Evolutionary conservation across 2,113 vertebrate genomes (phyloP).

Genomic region (Syrrhaptes paradoxus): DNA sequence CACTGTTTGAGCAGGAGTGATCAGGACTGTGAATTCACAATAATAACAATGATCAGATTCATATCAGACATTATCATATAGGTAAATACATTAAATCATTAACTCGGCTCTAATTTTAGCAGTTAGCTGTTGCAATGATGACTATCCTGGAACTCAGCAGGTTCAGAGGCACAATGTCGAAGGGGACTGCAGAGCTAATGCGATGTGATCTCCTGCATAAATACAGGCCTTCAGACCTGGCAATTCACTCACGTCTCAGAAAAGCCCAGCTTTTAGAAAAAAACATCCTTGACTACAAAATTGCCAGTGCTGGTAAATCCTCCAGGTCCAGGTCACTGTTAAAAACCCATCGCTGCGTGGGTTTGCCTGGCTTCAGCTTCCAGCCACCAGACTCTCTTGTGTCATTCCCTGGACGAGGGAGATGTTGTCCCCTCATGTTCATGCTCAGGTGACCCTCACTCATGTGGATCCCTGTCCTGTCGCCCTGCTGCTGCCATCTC

Average conservation of each 20-base stretch:
- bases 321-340: not conserved
- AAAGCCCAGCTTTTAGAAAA: not conserved
- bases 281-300: not conserved
- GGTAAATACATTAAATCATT: constrained; percentile 3
- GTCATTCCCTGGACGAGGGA: not conserved
- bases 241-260: not conserved
- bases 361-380: not conserved
- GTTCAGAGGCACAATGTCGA: constrained; percentile 26
- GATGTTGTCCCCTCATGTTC: not conserved
- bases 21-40: not conserved
- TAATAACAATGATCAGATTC: not conserved
- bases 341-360: rapidly evolving
- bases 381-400: not conserved
- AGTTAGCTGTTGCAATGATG: not conserved
- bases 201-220: constrained; percentile 22
- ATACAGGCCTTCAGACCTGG: not conserved
- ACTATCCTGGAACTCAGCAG: not conserved
- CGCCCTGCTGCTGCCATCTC: not conserved
- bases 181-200: not conserved
- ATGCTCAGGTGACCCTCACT: not conserved
- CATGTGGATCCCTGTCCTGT: not conserved
- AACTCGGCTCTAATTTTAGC: constrained; percentile 34
- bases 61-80: not conserved
- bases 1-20: not conserved
- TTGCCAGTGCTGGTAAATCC: not conserved